Evolutionary conservation across 2,888 invertebrate genomes (phyloP).

Genomic region (Andrena hattorfiana): DNA sequence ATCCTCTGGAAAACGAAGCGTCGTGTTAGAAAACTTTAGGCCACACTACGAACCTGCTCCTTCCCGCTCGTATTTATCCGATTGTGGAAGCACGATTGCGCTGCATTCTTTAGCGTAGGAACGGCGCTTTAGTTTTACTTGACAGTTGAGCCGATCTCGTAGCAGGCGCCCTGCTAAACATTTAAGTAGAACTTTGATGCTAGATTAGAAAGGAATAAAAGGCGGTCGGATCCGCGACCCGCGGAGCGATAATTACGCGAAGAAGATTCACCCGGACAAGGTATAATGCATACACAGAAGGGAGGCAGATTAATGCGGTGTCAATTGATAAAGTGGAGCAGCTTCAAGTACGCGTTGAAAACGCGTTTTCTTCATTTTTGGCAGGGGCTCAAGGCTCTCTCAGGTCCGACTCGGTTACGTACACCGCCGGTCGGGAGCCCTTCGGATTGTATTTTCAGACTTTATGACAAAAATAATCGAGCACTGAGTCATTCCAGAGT

Average conservation of each 20-base stretch:
- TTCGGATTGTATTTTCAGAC: conserved; percentile 83
- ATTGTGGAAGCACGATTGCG: not conserved
- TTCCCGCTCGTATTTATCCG: not conserved
- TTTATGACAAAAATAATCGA: conserved; percentile 83
- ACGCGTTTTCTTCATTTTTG: conserved; percentile 80
- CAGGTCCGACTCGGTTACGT: conserved; percentile 63
- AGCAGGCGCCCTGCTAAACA: not conserved
- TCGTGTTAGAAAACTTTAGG: too few relatives aligned
- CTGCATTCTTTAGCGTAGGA: not conserved
- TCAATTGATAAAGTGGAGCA: conserved; percentile 72
- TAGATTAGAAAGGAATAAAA: not conserved
- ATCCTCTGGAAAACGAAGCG: not conserved
- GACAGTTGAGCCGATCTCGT: not conserved
- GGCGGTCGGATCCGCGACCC: not conserved
- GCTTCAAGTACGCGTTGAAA: conserved; percentile 66
- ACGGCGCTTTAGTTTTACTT: not conserved
- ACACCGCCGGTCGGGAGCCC: conserved; percentile 74
- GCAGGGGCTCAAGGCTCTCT: conserved; percentile 81
- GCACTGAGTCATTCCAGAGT: conserved; percentile 77
- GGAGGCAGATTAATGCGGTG: conserved; percentile 50
- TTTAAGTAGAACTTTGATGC: not conserved
- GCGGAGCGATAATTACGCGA: conserved; percentile 15
- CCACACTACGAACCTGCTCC: not conserved
- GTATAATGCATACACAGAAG: not conserved
- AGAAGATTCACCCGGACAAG: conserved; percentile 19